Conservation (phyloP, 2,888 invertebrate genomes). For the Hanleya hanleyi region DNA sequence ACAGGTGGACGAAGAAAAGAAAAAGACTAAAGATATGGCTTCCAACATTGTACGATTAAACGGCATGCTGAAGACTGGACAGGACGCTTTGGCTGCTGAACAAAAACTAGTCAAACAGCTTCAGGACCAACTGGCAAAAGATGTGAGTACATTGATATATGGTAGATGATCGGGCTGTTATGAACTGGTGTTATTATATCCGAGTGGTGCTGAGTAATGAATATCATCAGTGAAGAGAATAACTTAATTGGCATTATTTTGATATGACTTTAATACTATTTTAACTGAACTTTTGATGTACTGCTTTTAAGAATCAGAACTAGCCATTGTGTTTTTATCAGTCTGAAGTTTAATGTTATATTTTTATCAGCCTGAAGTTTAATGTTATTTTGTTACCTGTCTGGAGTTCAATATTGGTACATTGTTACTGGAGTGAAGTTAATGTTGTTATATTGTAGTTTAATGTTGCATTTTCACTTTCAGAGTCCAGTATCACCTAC, state of each 20-base stretch:
- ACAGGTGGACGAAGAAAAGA: constrained; percentile 62
- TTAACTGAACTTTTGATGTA: background rate
- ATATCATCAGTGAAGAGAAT: background rate
- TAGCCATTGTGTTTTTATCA: too few relatives aligned
- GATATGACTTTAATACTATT: background rate
- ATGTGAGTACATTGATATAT: too few relatives aligned
- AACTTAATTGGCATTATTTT: background rate
- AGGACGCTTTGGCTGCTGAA: constrained; percentile 71
- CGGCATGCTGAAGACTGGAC: constrained; percentile 72
- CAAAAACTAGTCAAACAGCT: constrained; percentile 68
- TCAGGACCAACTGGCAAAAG: constrained; percentile 61
- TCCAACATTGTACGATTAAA: constrained; percentile 65
- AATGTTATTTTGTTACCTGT: too few relatives aligned
- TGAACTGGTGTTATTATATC: background rate
- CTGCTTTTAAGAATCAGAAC: too few relatives aligned
- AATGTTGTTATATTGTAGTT: too few relatives aligned
- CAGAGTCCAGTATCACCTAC: too few relatives aligned
- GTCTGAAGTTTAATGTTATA: too few relatives aligned
- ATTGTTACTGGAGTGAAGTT: too few relatives aligned
- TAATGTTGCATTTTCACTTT: too few relatives aligned
- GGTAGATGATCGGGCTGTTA: constrained; percentile 16
- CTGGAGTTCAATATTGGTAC: too few relatives aligned
- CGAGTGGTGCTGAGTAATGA: background rate
- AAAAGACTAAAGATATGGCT: constrained; percentile 68
- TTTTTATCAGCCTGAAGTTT: too few relatives aligned